Base-by-base conservation (phyloP, 2,888 invertebrate genomes). In the Dasysyrphus albostriatus region DNA sequence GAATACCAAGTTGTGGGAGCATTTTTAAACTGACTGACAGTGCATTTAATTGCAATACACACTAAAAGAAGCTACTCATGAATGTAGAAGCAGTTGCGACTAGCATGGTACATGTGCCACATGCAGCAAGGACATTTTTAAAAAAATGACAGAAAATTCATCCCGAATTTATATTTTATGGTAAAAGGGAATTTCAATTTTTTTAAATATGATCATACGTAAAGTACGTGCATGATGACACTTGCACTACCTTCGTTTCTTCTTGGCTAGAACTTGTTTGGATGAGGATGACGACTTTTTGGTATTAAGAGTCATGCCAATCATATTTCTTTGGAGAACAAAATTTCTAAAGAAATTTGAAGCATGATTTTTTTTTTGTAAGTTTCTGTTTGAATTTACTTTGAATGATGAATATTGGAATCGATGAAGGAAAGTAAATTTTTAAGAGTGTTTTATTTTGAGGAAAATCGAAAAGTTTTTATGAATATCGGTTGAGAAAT, bases 1-100 rank as follows among this genome's bases (percentile, higher is more conserved):
- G 6, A 44, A 44, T 7, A 44, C 5, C 49, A 49, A 49, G 6
- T 51, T 51, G 51, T 29, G 51, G 51, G 3, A 51, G 12, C 14
- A 51, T 51, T 51, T 51, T 51, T 51, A 10, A 51, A 51, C 19
- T 19, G 49, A 24, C 19, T 51, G 19, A 47, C n/a, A 47, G 16
- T 47, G 16, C 16, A 47, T 47, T 16, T 51, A 14, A 24, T 24
- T 51, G 51, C 3, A 12, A 4, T 51, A 24, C 24, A 24, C 24
- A 24, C 19, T 8, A 19, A 49, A 3, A 49, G 10, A 10, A 10
- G 10, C 9, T 49, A 19, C 19, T 19, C 19, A 19, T 47, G 16
- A 10, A 24, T 24, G 24, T 24, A 24, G 24, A 24, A 24, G 24
- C 24, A 51, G 19, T 10, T 24, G 51, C 24, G 24, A 51, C 3